Conservation (phyloP, 2,888 invertebrate genomes). For the Ceramica pisi region DNA sequence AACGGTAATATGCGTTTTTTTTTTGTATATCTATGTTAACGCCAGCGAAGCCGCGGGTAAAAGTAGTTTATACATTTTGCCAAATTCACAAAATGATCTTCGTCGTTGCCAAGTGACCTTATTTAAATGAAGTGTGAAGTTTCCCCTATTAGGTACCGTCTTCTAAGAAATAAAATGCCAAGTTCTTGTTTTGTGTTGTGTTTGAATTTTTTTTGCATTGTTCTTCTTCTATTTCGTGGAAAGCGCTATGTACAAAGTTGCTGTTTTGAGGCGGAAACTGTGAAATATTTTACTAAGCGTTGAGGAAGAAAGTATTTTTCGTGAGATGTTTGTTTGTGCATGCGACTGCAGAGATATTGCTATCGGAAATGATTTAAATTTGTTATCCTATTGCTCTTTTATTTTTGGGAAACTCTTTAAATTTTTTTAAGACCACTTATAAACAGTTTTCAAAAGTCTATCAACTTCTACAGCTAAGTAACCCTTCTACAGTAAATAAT, state of each 20-base stretch:
- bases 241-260: constrained; percentile 12
- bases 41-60: too few species aligned
- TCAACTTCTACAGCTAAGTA: constrained; percentile 1
- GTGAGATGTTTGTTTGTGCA: constrained; percentile 14
- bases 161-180: constrained; percentile 42
- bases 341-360: not conserved
- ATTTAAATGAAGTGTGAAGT: constrained; percentile 46
- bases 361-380: constrained; percentile 1
- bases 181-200: constrained; percentile 35
- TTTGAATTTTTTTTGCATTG: constrained; percentile 30
- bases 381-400: too few species aligned
- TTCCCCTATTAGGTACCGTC: constrained; percentile 8
- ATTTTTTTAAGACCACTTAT: not conserved
- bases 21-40: too few species aligned
- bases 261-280: constrained; percentile 10
- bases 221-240: constrained; percentile 13
- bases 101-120: constrained; percentile 28
- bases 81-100: not conserved
- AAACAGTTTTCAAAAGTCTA: not conserved
- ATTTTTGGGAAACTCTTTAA: too few species aligned
- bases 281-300: constrained; percentile 9
- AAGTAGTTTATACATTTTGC: constrained; percentile 22
- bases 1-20: too few species aligned
- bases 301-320: not conserved
- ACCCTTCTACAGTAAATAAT: constrained; percentile 27